Evolutionary conservation across 2,888 invertebrate genomes (phyloP).

Genomic region (Drosophila limbata): DNA sequence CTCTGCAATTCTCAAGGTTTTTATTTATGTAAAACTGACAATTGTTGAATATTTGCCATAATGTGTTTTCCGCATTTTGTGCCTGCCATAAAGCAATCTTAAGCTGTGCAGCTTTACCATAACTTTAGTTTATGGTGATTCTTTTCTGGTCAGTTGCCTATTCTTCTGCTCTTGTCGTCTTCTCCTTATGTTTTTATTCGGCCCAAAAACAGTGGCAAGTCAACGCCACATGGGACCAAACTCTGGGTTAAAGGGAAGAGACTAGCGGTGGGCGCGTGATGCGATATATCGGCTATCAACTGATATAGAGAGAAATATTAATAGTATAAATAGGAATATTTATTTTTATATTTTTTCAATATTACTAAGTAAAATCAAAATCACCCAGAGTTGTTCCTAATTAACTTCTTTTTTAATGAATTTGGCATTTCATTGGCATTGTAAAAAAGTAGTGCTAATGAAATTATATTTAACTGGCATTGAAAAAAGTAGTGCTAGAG

Average conservation of each 20-base stretch:
- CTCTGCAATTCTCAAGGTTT: constrained; percentile 17
- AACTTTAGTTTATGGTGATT: constrained; percentile 54
- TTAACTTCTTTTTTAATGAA: too few relatives aligned
- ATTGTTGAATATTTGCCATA: constrained; percentile 1
- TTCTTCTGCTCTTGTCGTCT: constrained; percentile 29
- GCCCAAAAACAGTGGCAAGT: constrained; percentile 25
- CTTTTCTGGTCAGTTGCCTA: constrained; percentile 22
- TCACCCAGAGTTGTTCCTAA: too few relatives aligned
- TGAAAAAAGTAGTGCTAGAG: too few relatives aligned
- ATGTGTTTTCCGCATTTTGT: constrained; percentile 10
- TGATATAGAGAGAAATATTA: background rate
- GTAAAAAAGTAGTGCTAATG: too few relatives aligned
- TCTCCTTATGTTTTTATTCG: constrained; percentile 6
- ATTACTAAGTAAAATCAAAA: too few relatives aligned
- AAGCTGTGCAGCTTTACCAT: constrained; percentile 15
- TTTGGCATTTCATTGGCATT: too few relatives aligned
- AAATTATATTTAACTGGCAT: too few relatives aligned
- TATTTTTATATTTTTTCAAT: too few relatives aligned
- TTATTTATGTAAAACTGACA: constrained; percentile 13
- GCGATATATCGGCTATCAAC: background rate
- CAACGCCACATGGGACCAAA: constrained; percentile 56
- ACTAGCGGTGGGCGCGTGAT: background rate
- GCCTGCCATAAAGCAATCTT: constrained; percentile 36
- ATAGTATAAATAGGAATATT: too few relatives aligned
- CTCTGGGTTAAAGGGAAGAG: background rate